Base-by-base conservation (phyloP, 2,113 vertebrate species). In the Istiophorus platypterus region DNA sequence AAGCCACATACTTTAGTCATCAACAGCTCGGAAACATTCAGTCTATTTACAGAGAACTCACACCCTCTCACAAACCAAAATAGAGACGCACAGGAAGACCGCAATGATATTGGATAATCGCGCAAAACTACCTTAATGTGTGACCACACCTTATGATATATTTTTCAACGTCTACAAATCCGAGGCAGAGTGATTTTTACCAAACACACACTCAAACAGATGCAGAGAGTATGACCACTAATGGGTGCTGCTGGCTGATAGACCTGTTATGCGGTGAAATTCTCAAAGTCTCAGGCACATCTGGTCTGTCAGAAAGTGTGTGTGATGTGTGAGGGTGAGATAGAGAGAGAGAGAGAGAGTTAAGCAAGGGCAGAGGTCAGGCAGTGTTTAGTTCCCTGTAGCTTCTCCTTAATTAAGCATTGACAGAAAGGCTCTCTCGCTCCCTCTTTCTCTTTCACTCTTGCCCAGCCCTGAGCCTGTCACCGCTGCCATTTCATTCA, bases 401-500 rank as follows among this genome's bases (percentile, higher is more conserved):
- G 78, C 72, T 37, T 68, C 86, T 85, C 59, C 54, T 82, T 88
- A 90, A 89, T 82, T 84, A 88, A 56, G 56, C 83, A 58, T 3
- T n/a, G 39, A 83, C 77, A 64, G 57, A 61, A 18, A 45, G 26
- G 0, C 7, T 82, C 71, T 45, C 64, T 78, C n/a, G 2, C 41
- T 70, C 68, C 52, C 41, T 51, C 20, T 8, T 66, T 12, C 27
- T 79, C 67, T 66, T 24, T 31, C 71, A 29, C 66, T 37, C 45
- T 79, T 20, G 31, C 24, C 72, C 27, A 26, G 62, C 66, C 81
- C 62, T 3, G 7, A 62, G 39, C 52, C 75, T 81, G 24, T 56
- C 56, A 68, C 31, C 1, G 18, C 58, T 80, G 80, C 51, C 49
- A 65, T 86, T 90, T 79, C 78, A 85, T 85, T 90, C 82, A 88